phyloP scores from a whole-genome alignment of 2,797 vertebrate species.

The Artibeus jamaicensis region DNA sequence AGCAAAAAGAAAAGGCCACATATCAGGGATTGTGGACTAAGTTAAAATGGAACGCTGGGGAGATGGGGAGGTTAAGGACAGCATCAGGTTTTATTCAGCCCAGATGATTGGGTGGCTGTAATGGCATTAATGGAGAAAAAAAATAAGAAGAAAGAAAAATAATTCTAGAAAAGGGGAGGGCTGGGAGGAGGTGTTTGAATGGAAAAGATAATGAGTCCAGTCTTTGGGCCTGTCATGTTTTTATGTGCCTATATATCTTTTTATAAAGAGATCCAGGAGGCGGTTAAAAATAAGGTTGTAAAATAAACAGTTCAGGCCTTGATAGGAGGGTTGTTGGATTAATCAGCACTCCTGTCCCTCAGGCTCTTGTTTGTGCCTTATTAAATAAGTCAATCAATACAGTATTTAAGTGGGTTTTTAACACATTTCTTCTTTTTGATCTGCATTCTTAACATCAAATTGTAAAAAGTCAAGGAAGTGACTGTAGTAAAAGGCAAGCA shows the following conservation, averaged over 20 bases:
- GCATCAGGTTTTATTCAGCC: neutral
- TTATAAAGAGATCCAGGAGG: neutral
- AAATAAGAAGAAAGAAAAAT: too few relatives aligned
- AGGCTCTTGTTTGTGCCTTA: neutral
- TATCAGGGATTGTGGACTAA: neutral
- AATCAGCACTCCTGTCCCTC: neutral
- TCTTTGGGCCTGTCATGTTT: neutral
- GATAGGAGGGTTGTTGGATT: neutral
- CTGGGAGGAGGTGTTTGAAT: neutral
- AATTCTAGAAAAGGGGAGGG: neutral
- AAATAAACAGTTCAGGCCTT: neutral
- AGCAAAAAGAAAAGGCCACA: neutral
- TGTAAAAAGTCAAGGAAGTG: neutral
- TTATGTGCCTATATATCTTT: neutral
- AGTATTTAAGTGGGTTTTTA: neutral
- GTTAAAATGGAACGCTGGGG: neutral
- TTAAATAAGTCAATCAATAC: neutral
- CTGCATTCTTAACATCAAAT: neutral
- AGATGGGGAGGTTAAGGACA: neutral
- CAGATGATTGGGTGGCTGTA: too few relatives aligned
- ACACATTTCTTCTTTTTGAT: neutral
- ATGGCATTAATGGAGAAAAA: neutral
- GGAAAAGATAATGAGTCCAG: neutral
- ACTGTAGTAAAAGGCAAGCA: neutral
- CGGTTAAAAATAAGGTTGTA: neutral